Base-by-base conservation (phyloP, 1,140 invertebrate genomes). In the Hydropsyche tenuis region DNA sequence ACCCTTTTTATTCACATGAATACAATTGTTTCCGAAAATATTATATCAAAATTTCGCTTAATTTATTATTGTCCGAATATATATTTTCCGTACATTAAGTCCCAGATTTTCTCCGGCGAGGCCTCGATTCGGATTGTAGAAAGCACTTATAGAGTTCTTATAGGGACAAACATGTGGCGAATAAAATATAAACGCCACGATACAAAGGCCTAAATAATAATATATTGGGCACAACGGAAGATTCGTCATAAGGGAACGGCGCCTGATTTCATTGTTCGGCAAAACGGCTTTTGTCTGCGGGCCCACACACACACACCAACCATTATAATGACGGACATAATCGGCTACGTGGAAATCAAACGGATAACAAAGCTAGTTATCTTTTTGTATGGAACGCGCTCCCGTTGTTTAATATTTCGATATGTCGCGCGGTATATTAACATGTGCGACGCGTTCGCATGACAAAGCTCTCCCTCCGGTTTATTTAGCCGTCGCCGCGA, bases 291-390 rank as follows among this genome's bases (percentile, higher is more conserved):
- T 60, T 60, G 56, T 60, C 23, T 60, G 56, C 23, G 20, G 7
- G 9, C 7, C 20, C 63, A 23, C 23, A 23, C 14, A 20, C 46
- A 16, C 7, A 11, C 53, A 18, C 7, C 20, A 51, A 3, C 4
- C 14, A 65, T 42, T 45, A 23, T 45, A 43, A 65, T 65, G 30
- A 43, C 30, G 63, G 42, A 65, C 42, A 43, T 45, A 65, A 65
- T 65, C 63, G 42, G 42, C 30, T n/a, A 23, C 30, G n/a, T 65
- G 30, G 42, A 65, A 65, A 65, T 65, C 63, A 65, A 42, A 65
- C 30, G 20, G 30, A 37, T 43, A 43, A 65, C 63, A 65, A 65
- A 43, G 63, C 63, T 45, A 65, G 30, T 65, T 65, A 65, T 65
- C 63, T 65, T 45, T 65, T 45, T 65, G 42, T 45, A 16, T 14